Evolutionary conservation across 2,797 vertebrate species (phyloP).

Genomic region (Chromis chromis): DNA sequence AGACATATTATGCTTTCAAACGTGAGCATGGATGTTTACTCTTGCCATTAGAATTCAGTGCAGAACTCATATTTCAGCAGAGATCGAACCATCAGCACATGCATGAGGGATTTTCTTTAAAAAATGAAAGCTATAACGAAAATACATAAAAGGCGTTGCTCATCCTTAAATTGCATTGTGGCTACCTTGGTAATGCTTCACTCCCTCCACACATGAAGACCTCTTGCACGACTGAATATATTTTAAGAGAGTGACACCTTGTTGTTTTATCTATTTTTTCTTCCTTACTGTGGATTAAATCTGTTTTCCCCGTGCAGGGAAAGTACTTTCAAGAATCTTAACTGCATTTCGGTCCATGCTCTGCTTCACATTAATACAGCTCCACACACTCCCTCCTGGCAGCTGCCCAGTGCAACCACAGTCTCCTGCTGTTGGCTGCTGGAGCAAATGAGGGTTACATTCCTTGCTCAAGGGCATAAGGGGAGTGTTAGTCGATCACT

Average conservation of each 20-base stretch:
- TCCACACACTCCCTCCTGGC: slow-evolving; percentile 49
- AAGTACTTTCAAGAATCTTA: slow-evolving; percentile 20
- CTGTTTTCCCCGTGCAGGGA: slow-evolving; percentile 2
- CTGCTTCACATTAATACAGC: slow-evolving; percentile 45
- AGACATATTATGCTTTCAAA: slow-evolving; percentile 14
- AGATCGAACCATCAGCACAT: slow-evolving; percentile 18
- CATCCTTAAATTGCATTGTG: neutral
- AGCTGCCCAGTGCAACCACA: slow-evolving; percentile 46
- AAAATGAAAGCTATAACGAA: slow-evolving; percentile 9
- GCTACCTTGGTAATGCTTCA: neutral
- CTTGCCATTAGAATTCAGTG: slow-evolving; percentile 1
- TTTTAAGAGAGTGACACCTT: neutral
- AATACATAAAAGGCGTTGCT: slow-evolving; percentile 18
- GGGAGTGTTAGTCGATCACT: slow-evolving; percentile 31
- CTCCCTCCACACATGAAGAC: neutral
- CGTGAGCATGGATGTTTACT: slow-evolving; percentile 3
- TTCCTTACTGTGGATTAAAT: slow-evolving; percentile 16
- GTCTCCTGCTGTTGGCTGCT: slow-evolving; percentile 45
- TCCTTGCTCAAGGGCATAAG: slow-evolving; percentile 42
- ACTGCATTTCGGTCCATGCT: slow-evolving; percentile 33
- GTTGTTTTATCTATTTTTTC: neutral
- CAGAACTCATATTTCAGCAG: slow-evolving; percentile 10
- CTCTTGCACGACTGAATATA: neutral
- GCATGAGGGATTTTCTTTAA: slow-evolving; percentile 1
- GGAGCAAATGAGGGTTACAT: slow-evolving; percentile 44